A percentile compares a stretch with the other conserved stretches of the same genome.
Evolutionary conservation across 1,140 invertebrate species (phyloP).

Genomic region (Gonioctena quinquepunctata): DNA sequence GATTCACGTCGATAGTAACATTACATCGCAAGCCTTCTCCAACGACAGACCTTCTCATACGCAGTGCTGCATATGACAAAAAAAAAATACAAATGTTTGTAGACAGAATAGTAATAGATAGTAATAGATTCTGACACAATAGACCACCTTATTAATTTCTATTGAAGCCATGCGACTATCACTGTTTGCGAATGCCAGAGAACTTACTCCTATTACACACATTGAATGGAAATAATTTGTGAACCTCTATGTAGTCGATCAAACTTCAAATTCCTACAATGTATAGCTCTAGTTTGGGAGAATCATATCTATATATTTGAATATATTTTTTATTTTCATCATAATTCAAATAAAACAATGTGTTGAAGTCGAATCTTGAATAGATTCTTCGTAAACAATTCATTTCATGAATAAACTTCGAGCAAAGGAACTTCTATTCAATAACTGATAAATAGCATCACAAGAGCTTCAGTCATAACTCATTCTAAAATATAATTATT

Average conservation of each 20-base stretch:
- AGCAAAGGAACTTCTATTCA: not conserved
- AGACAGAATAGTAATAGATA: not conserved
- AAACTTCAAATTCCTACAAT: no score
- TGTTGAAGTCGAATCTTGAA: not conserved
- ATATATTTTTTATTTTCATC: not conserved
- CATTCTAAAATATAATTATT: not conserved
- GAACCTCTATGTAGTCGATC: no score
- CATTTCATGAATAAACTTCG: not conserved
- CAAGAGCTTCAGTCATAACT: not conserved
- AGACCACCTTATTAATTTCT: not conserved
- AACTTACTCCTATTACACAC: no score
- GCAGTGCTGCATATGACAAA: not conserved
- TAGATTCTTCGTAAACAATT: not conserved
- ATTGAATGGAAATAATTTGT: no score
- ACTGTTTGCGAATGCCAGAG: not conserved
- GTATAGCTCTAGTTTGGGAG: not conserved
- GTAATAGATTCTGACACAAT: no score
- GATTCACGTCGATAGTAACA: no score
- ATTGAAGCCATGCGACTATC: not conserved
- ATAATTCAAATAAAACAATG: not conserved
- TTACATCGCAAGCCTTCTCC: no score
- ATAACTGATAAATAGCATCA: not conserved
- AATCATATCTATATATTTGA: not conserved
- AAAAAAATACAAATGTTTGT: not conserved
- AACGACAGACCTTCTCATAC: no score